Evolutionary conservation across 2,888 invertebrate genomes (phyloP).

Genomic region (Euphydryas editha): DNA sequence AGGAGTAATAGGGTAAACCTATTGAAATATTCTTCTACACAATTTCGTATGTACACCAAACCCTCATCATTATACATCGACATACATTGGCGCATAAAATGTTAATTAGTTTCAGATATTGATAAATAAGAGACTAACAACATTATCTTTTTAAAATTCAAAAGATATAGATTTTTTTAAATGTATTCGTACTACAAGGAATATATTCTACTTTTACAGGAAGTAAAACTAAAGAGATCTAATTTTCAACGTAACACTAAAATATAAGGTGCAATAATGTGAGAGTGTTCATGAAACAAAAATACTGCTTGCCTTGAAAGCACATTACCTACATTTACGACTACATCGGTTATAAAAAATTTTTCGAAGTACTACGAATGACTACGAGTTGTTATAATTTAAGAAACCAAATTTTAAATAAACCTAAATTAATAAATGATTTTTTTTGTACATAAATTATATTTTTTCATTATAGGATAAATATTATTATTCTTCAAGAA

Average conservation of each 20-base stretch:
- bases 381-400: neutral
- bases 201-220: constrained; percentile 9
- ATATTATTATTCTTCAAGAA: too few species aligned
- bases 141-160: neutral
- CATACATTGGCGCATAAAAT: too few species aligned
- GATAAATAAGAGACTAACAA: too few species aligned
- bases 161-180: too few species aligned
- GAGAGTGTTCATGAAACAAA: constrained; percentile 33
- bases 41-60: too few species aligned
- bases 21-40: too few species aligned
- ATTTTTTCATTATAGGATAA: neutral
- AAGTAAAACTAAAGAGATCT: constrained; percentile 37
- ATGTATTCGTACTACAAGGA: neutral
- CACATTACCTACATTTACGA: constrained; percentile 14
- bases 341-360: constrained; percentile 11
- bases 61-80: too few species aligned
- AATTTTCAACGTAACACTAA: constrained; percentile 39
- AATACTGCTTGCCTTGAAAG: constrained; percentile 21
- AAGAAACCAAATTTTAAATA: neutral
- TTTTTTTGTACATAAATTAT: neutral
- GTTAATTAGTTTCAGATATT: too few species aligned
- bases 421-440: neutral
- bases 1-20: too few species aligned
- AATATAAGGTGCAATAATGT: constrained; percentile 40
- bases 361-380: constrained; percentile 3